A percentile compares a stretch with the other conserved stretches of the same genome.
Evolutionary conservation across 2,113 vertebrate genomes (phyloP).

Genomic region (Psephotus haematonotus): DNA sequence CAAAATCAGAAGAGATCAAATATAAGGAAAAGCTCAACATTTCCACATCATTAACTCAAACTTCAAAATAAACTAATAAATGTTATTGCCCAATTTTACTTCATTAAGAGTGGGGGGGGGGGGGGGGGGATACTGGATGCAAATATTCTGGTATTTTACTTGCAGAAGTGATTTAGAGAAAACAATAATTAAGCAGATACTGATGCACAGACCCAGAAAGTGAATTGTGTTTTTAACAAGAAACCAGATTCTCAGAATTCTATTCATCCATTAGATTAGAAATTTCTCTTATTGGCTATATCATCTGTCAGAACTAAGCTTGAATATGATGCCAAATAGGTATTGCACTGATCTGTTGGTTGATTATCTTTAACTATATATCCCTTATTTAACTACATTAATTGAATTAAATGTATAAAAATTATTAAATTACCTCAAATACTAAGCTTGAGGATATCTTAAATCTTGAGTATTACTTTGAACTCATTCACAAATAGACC

Average conservation of each 20-base stretch:
- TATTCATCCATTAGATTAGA: neutral
- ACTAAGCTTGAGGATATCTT: neutral
- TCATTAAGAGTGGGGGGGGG: neutral
- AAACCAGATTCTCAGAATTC: neutral
- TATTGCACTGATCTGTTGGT: neutral
- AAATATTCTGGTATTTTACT: neutral
- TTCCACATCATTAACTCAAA: neutral
- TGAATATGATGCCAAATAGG: neutral
- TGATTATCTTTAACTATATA: neutral
- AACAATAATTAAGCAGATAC: neutral
- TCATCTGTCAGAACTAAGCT: neutral
- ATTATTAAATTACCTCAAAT: neutral
- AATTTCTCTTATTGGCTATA: neutral
- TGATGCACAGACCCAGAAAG: neutral
- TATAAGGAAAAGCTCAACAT: neutral
- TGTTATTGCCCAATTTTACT: neutral
- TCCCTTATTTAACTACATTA: neutral
- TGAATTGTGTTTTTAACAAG: neutral
- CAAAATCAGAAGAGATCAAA: neutral
- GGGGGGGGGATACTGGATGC: neutral
- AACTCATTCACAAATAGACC: neutral
- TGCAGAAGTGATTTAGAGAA: neutral
- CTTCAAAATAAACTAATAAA: neutral
- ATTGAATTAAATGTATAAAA: neutral
- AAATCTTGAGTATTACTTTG: neutral